These are phyloP conservation scores for Ischnura elegans DNA, from an alignment of 2,888 invertebrate species.

Conservation along the genomic window DNA sequence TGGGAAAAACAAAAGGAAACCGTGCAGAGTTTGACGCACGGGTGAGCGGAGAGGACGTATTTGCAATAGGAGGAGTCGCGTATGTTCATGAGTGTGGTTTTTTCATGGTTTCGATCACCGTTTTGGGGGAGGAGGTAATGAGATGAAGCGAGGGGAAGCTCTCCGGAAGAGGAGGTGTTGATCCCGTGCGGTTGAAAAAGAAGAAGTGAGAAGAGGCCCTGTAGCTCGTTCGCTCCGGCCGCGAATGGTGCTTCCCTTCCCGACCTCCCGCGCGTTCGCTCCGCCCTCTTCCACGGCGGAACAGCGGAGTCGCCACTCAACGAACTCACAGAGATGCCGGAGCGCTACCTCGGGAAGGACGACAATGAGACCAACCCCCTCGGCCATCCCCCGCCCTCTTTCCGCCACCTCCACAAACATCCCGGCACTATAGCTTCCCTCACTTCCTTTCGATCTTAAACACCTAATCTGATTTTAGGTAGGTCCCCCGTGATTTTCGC, in stretches of 20 bases:
- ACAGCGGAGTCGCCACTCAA: slow-evolving; percentile 37
- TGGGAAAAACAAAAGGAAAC: slow-evolving; percentile 43
- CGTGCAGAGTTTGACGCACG: not conserved
- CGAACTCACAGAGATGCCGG: not conserved
- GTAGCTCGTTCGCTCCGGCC: slow-evolving; percentile 9
- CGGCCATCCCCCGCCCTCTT: not conserved
- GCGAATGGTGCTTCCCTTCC: slow-evolving; percentile 38
- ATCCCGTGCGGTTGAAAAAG: slow-evolving; percentile 13
- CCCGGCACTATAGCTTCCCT: no score
- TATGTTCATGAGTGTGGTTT: not conserved
- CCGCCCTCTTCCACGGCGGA: slow-evolving; percentile 43
- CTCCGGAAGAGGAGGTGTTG: slow-evolving; percentile 5
- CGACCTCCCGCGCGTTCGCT: not conserved
- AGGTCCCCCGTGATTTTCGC: no score
- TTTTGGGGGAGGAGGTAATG: not conserved
- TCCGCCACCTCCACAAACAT: not conserved
- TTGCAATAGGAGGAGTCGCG: not conserved
- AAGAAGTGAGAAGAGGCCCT: slow-evolving; percentile 33
- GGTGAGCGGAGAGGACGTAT: not conserved
- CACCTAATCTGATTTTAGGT: no score
- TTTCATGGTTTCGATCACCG: no score
- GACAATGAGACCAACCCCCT: slow-evolving; percentile 18
- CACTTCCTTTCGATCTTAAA: no score
- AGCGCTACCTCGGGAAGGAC: slow-evolving; percentile 21
- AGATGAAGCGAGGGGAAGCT: not conserved